Conservation (phyloP, 92 coral and sea anemone species). For the Porites evermanni region DNA sequence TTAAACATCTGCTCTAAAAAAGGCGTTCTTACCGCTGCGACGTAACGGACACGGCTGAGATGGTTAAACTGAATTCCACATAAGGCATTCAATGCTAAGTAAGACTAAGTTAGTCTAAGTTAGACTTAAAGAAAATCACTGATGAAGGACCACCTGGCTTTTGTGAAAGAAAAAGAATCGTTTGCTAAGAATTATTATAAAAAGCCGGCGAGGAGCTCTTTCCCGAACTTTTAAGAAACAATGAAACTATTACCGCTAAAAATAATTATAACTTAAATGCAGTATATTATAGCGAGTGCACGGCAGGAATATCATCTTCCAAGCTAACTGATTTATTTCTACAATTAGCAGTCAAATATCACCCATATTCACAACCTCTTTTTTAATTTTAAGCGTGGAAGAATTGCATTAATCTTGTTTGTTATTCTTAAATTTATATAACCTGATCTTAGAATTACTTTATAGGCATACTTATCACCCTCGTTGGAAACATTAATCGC, state of each 20-base stretch:
- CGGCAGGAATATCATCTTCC: conserved; percentile 5
- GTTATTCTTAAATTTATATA: neutral
- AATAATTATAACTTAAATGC: neutral
- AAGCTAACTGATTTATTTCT: neutral
- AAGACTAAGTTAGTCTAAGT: no score
- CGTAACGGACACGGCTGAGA: no score
- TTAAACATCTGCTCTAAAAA: no score
- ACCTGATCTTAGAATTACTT: conserved; percentile 3
- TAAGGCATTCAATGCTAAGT: neutral
- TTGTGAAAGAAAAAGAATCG: neutral
- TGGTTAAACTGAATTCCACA: neutral
- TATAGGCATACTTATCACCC: neutral
- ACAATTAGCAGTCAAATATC: conserved; percentile 1
- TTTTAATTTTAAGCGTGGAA: neutral
- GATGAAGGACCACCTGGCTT: neutral
- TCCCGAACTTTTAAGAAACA: neutral
- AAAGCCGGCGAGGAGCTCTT: no score
- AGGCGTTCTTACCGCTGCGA: no score
- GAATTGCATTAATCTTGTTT: neutral
- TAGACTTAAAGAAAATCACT: neutral
- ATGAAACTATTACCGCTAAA: neutral
- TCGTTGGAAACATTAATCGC: neutral
- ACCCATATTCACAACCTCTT: neutral
- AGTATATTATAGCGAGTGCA: neutral
- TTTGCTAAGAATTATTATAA: no score